A percentile compares a stretch with the other conserved stretches of the same genome.
These are phyloP conservation scores for Eudemis profundana DNA, from an alignment of 2,888 invertebrate species.

Conservation along the genomic window DNA sequence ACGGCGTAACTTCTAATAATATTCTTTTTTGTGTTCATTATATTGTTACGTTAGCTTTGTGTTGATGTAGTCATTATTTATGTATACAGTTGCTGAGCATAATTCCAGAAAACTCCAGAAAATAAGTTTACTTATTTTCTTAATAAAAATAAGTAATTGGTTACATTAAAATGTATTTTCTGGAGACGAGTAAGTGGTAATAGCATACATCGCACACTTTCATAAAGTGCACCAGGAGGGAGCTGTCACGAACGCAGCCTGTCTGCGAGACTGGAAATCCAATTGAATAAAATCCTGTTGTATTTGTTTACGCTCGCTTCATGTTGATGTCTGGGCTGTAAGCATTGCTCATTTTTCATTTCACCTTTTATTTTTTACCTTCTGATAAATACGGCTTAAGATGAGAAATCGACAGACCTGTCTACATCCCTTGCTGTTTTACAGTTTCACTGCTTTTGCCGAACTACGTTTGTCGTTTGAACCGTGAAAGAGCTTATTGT, in stretches of 20 bases:
- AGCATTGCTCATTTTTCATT: conserved; percentile 8
- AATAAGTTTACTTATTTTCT: too few species aligned
- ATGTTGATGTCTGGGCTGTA: conserved; percentile 8
- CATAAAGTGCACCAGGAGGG: conserved; percentile 27
- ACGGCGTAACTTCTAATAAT: neutral
- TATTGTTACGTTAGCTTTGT: too few species aligned
- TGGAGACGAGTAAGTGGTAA: neutral
- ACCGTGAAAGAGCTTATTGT: too few species aligned
- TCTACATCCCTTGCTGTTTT: neutral
- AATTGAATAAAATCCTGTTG: conserved; percentile 34
- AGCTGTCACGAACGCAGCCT: conserved; percentile 25
- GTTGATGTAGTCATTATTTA: neutral
- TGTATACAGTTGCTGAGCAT: neutral
- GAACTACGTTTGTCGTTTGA: too few species aligned
- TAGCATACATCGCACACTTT: conserved; percentile 17
- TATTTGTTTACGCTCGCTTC: conserved; percentile 20
- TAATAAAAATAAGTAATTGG: neutral
- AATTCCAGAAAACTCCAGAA: too few species aligned
- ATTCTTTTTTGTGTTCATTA: neutral
- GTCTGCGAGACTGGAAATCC: conserved; percentile 22
- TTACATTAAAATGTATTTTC: neutral
- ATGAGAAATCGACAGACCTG: too few species aligned
- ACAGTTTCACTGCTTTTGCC: too few species aligned
- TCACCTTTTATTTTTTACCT: conserved; percentile 1
- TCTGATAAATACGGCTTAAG: neutral